These are phyloP conservation scores for Xestia c-nigrum DNA, from an alignment of 2,888 invertebrate genomes.

Conservation along the genomic window DNA sequence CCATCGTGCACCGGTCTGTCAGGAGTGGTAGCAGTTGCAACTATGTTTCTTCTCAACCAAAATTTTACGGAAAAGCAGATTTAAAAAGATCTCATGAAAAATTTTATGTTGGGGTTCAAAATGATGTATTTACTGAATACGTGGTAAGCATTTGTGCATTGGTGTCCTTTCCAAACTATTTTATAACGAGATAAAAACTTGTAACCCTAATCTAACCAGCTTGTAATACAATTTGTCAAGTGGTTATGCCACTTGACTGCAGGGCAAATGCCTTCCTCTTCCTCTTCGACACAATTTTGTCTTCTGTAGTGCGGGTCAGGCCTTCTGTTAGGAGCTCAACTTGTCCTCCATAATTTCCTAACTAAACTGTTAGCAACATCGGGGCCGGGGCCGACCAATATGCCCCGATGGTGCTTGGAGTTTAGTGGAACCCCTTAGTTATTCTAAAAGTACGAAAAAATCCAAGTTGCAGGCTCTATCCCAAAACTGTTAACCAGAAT, in stretches of 20 bases:
- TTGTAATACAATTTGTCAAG: neutral
- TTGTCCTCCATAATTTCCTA: neutral
- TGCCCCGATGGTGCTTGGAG: neutral
- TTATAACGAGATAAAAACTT: neutral
- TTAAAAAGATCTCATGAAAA: too few species aligned
- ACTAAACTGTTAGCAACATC: too few species aligned
- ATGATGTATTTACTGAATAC: too few species aligned
- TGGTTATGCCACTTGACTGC: neutral
- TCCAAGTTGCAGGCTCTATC: neutral
- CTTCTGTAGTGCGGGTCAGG: neutral
- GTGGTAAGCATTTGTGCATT: too few species aligned
- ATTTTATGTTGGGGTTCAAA: too few species aligned
- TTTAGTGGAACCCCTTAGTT: neutral
- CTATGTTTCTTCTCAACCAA: too few species aligned
- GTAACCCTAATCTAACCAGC: neutral
- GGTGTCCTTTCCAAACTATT: neutral
- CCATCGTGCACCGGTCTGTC: too few species aligned
- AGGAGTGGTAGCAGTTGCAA: too few species aligned
- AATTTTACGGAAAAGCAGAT: too few species aligned
- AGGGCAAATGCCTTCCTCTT: neutral
- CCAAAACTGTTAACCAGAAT: neutral
- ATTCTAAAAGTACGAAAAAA: neutral
- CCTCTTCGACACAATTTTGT: neutral
- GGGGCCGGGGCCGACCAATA: too few species aligned
- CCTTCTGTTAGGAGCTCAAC: neutral